Base-by-base conservation (phyloP, 2,888 invertebrate genomes). In the Onthophagus sagittarius region DNA sequence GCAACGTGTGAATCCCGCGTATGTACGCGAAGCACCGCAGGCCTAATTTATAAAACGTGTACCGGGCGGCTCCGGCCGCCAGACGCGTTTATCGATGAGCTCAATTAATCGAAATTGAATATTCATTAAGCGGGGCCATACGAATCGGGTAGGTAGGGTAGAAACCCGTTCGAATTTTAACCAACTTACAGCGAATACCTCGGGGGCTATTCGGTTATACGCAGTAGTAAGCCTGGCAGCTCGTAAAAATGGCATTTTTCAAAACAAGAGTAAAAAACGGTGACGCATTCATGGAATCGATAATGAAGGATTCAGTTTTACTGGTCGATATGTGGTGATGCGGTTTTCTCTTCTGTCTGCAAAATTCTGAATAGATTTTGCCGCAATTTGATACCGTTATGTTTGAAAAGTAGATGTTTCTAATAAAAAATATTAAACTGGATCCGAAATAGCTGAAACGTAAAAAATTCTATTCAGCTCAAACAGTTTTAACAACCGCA, bases 91-190 rank as follows among this genome's bases (percentile, higher is more conserved):
- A 73, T 73, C 73, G 62, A 73, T 62, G 71, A 71, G 73, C 71
- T 73, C 73, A 73, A 73, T 73, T 73, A 73, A 73, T 71, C 65
- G 69, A 64, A 73, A 73, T 73, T 73, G 73, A 73, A 73, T 73
- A 73, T 73, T 73, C 71, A 73, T 73, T 31, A 67, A 73, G 67
- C 67, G 62, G 32, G 15, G 23, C 23, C 71, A 70, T 71, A 73
- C 15, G 64, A 23, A 23, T 23, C 23, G 23, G 23, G 23, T 23
- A 23, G 23, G 23, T 62, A 70, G 31, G 62, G 73, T 67, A 62
- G 62, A 15, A 23, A 7, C 39, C 67, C n/a, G 23, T 23, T 67
- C 67, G 67, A 67, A 67, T 67, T 67, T 67, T 67, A 67, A 67
- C 67, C 67, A 67, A 67, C 67, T 67, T 67, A 67, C 39, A 53